Conservation (phyloP, 2,797 vertebrate species). For the Schizopygopsis malacanthus region DNA sequence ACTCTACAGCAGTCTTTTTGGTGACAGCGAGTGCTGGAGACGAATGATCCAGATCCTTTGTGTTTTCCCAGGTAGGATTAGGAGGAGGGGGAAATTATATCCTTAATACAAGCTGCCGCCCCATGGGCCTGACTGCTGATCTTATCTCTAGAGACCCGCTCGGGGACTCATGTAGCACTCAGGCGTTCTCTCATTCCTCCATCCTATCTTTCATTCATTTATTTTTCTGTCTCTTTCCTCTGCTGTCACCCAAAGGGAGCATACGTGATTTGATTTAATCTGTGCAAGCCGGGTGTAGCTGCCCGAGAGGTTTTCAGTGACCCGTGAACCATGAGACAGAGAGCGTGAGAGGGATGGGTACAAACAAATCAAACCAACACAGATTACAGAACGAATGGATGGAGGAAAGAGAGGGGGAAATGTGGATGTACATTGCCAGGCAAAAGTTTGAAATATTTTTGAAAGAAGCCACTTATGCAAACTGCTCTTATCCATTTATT, state of each 20-base stretch:
- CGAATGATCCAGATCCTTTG: slow-evolving; percentile 24
- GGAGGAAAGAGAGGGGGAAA: slow-evolving; percentile 20
- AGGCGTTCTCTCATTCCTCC: background rate
- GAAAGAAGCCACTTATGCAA: background rate
- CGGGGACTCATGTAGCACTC: slow-evolving; percentile 21
- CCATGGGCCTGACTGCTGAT: slow-evolving; percentile 36
- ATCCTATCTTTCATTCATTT: slow-evolving; percentile 32
- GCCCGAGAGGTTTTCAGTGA: slow-evolving; percentile 35
- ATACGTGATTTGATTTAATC: slow-evolving; percentile 7
- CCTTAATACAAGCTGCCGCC: slow-evolving; percentile 37
- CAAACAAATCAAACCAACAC: background rate
- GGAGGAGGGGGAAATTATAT: slow-evolving; percentile 4
- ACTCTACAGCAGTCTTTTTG: background rate
- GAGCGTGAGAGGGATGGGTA: slow-evolving; percentile 11
- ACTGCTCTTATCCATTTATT: background rate
- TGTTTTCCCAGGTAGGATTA: slow-evolving; percentile 45
- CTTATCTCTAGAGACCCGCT: slow-evolving; percentile 54
- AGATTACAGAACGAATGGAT: background rate
- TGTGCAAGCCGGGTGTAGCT: slow-evolving; percentile 15
- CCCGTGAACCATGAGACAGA: slow-evolving; percentile 30
- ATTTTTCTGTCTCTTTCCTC: slow-evolving; percentile 44
- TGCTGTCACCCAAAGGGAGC: slow-evolving; percentile 37
- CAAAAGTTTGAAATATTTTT: background rate
- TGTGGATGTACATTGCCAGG: background rate
- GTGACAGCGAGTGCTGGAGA: background rate